Evolutionary conservation across 2,888 invertebrate genomes (phyloP).

Genomic region (Erebia palarica): DNA sequence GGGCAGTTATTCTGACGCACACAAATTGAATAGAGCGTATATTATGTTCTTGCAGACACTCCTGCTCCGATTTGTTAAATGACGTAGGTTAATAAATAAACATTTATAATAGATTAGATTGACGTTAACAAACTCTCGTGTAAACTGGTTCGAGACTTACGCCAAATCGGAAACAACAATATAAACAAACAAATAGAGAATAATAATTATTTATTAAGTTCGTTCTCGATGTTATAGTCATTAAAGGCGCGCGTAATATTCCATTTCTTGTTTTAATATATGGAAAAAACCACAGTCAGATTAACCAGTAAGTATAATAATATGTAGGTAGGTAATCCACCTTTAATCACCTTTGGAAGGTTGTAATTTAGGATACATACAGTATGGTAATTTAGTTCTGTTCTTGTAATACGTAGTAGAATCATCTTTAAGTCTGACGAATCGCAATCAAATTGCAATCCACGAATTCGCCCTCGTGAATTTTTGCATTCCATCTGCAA

Average conservation of each 20-base stretch:
- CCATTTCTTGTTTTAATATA: constrained; percentile 16
- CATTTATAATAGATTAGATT: not conserved
- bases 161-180: constrained; percentile 6
- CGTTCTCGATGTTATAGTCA: not conserved
- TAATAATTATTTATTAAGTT: not conserved
- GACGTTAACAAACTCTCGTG: not conserved
- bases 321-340: too few species aligned
- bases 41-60: not conserved
- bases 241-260: constrained; percentile 24
- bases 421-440: too few species aligned
- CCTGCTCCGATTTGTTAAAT: not conserved
- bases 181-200: constrained; percentile 7
- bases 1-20: too few species aligned
- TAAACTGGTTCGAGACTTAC: constrained; percentile 3
- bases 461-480: too few species aligned
- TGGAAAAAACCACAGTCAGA: constrained; percentile 32
- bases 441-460: too few species aligned
- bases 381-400: constrained; percentile 25
- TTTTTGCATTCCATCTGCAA: too few species aligned
- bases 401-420: not conserved
- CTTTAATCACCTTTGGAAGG: constrained; percentile 2
- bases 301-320: not conserved
- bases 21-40: too few species aligned
- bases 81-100: not conserved
- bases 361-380: constrained; percentile 26